Evolutionary conservation across 2,113 vertebrate genomes (phyloP).

Genomic region (Saccopteryx leptura): DNA sequence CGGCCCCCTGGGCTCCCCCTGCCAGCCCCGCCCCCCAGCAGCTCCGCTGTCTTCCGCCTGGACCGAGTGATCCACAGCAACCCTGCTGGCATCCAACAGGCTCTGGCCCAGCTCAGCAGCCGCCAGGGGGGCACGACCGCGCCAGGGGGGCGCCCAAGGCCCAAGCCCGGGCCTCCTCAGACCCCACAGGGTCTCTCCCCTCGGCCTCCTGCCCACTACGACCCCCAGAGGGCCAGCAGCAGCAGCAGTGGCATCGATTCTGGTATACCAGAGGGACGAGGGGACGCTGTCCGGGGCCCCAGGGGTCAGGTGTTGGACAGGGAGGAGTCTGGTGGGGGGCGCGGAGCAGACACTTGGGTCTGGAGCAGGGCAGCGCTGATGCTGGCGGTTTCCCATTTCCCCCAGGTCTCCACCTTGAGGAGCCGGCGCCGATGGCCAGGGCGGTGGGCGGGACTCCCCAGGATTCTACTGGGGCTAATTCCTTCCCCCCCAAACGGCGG

Average conservation of each 20-base stretch:
- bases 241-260: background rate
- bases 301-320: background rate
- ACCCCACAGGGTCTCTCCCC: constrained; percentile 57
- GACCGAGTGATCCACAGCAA: constrained; percentile 89
- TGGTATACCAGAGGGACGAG: constrained; percentile 70
- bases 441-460: constrained; percentile 63
- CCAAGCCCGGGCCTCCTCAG: constrained; percentile 75
- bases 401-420: constrained; percentile 81
- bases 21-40: constrained; percentile 84
- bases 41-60: constrained; percentile 88
- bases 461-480: constrained; percentile 64
- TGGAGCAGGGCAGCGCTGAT: background rate
- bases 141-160: constrained; percentile 73
- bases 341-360: background rate
- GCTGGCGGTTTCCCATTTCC: constrained; percentile 25
- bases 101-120: constrained; percentile 86
- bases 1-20: constrained; percentile 81
- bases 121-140: constrained; percentile 80
- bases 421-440: constrained; percentile 78
- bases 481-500: constrained; percentile 81
- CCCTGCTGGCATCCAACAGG: constrained; percentile 88
- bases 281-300: background rate
- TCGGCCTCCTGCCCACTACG: constrained; percentile 60
- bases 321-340: background rate
- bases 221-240: constrained; percentile 60